These are phyloP conservation scores for Elgaria multicarinata DNA, from an alignment of 2,113 vertebrate genomes.

Conservation along the genomic window DNA sequence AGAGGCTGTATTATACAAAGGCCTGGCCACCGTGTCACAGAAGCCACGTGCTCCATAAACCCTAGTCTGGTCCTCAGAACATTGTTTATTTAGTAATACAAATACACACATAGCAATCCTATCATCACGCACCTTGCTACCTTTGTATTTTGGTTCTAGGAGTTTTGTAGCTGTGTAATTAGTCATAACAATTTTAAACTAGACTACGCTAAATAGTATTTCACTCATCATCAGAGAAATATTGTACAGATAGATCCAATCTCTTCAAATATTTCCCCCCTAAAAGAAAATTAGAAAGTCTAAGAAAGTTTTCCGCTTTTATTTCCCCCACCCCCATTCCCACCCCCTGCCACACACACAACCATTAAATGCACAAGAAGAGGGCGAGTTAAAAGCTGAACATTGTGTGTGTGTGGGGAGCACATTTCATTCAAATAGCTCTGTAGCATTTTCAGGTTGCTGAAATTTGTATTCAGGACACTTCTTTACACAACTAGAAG, in stretches of 20 bases:
- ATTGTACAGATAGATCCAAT: background rate
- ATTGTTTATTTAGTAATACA: background rate
- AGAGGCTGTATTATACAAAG: background rate
- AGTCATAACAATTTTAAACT: background rate
- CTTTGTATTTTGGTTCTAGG: background rate
- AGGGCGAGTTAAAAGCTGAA: background rate
- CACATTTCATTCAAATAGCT: background rate
- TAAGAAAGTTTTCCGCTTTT: background rate
- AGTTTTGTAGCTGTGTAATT: background rate
- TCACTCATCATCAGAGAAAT: background rate
- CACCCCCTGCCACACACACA: no score
- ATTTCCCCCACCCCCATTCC: background rate
- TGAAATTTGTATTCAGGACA: background rate
- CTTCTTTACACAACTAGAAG: background rate
- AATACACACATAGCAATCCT: background rate
- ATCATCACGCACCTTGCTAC: background rate
- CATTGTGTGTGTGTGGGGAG: no score
- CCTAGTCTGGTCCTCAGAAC: background rate
- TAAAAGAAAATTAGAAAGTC: background rate
- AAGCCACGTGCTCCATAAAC: background rate
- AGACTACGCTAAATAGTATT: background rate
- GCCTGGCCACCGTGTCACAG: background rate
- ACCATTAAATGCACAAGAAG: background rate
- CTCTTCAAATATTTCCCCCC: background rate
- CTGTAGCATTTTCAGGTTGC: background rate